Evolutionary conservation across 1,140 invertebrate species (phyloP).

Genomic region (Armadillidium nasatum): DNA sequence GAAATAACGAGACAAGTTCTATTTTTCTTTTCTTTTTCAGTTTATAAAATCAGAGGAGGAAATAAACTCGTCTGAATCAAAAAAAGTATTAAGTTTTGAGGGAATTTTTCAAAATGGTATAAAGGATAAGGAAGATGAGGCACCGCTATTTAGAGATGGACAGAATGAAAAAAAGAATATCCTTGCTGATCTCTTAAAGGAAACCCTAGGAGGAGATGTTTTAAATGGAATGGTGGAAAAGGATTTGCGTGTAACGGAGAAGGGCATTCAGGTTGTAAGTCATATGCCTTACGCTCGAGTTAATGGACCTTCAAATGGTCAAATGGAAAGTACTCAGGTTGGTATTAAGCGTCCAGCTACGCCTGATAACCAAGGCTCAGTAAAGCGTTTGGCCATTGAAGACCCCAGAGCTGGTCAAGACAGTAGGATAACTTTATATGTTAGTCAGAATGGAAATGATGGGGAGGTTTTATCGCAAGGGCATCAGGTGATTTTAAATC

Average conservation of each 20-base stretch:
- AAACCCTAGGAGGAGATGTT: conserved; percentile 52
- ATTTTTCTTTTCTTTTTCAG: conserved; percentile 29
- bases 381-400: conserved; percentile 42
- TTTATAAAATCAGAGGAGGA: conserved; percentile 41
- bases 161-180: conserved; percentile 52
- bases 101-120: conserved; percentile 59
- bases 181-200: conserved; percentile 64
- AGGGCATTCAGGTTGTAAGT: conserved; percentile 57
- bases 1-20: background rate
- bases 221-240: conserved; percentile 52
- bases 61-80: conserved; percentile 54
- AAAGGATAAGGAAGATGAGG: conserved; percentile 28
- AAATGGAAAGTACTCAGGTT: conserved; percentile 44
- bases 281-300: conserved; percentile 45
- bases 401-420: conserved; percentile 34
- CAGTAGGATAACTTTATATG: conserved; percentile 42
- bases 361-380: conserved; percentile 31
- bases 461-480: conserved; percentile 38
- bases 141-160: conserved; percentile 36
- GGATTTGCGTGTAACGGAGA: conserved; percentile 59
- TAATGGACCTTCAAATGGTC: conserved; percentile 46
- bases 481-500: conserved; percentile 38
- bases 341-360: conserved; percentile 46
- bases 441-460: conserved; percentile 42
- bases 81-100: conserved; percentile 63